Base-by-base conservation (phyloP, 1,140 invertebrate species). In the Papilio dardanus region DNA sequence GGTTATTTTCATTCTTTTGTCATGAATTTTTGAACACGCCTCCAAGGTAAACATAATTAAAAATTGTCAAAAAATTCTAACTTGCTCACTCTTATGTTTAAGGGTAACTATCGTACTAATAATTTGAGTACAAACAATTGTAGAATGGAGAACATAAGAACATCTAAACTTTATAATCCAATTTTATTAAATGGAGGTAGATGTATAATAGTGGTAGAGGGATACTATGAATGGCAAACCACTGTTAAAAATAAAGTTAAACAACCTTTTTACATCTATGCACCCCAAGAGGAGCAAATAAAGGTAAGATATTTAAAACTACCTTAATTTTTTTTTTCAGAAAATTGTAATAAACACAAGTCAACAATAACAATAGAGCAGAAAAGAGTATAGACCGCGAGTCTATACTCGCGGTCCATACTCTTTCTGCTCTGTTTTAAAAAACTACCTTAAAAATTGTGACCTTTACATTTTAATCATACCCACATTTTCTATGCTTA, bases 201-300 rank as follows among this genome's bases (percentile, higher is more conserved):
- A 80, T 98, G 97, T 93, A 94, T 97, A 21, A 93, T 98, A 16
- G 81, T 98, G 28, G 96, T 95, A 77, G 96, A 98, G 92, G 97
- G 97, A 2, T 98, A 97, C 87, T 98, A 97, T 92, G 97, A 98
- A 92, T 98, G 97, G 97, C 95, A 97, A 88, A 96, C 96, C 12
- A 95, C 94, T n/a, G 91, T 94, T 83, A 94, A 94, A 71, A 96
- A 93, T 85, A 94, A 94, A 78, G 79, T 83, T 3, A 98, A 97
- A 85, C 96, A 97, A 86, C 96, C 97, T 0, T 97, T 96, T 91
- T 96, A 96, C 76, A 96, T 98, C 76, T 96, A 96, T 90, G 92
- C 95, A 66, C 93, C 94, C 62, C 95, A 97, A 87, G 76, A 91
- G 42, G 81, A 93, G 31, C 85, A 86, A 58, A 82, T 88, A 8